Evolutionary conservation across 2,797 vertebrate species (phyloP).

Genomic region (Acridotheres tristis): DNA sequence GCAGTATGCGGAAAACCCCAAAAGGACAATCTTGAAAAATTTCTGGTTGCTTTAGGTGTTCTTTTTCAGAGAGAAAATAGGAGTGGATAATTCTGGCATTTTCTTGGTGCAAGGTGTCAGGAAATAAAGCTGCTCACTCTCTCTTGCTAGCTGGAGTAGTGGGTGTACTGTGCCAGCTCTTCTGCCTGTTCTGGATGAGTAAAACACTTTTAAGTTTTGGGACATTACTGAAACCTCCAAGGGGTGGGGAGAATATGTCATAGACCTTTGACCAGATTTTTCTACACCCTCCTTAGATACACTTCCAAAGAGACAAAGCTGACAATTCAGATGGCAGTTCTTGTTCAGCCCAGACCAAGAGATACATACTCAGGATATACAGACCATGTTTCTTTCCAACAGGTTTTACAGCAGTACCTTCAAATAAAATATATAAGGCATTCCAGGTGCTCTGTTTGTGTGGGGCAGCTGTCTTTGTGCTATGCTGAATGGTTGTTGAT

Average conservation of each 20-base stretch:
- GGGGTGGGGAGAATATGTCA: background rate
- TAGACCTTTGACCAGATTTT: background rate
- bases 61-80: background rate
- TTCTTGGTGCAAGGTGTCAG: background rate
- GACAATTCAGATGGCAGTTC: background rate
- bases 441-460: background rate
- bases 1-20: background rate
- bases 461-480: background rate
- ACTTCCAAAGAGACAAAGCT: background rate
- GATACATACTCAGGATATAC: background rate
- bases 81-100: background rate
- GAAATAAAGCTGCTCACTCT: background rate
- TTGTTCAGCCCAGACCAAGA: background rate
- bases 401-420: background rate
- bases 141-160: background rate
- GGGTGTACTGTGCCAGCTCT: background rate
- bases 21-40: background rate
- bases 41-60: background rate
- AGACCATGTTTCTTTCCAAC: background rate
- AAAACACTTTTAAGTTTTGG: background rate
- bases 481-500: background rate
- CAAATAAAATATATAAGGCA: background rate
- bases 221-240: background rate
- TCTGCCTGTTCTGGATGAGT: background rate
- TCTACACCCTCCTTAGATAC: background rate